These are phyloP conservation scores for Tetrax tetrax DNA, from an alignment of 2,113 vertebrate species.

Conservation along the genomic window DNA sequence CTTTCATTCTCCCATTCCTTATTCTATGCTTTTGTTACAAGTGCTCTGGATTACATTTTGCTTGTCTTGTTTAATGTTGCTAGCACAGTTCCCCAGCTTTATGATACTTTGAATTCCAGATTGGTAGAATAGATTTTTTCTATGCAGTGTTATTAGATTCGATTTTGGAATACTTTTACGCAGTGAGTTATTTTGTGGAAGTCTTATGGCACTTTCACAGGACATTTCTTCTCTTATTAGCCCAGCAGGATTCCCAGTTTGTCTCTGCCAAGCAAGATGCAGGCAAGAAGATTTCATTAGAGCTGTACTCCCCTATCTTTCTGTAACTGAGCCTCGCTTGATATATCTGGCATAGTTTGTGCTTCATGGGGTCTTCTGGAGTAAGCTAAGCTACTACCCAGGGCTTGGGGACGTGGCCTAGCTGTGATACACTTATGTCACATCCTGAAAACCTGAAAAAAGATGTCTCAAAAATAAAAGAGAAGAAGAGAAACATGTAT, in stretches of 20 bases:
- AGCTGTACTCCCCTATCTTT: not conserved
- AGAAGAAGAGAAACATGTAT: not conserved
- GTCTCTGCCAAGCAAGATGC: not conserved
- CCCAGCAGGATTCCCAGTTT: not conserved
- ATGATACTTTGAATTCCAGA: conserved; percentile 70
- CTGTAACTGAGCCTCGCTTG: not conserved
- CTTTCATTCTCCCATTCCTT: conserved; percentile 66
- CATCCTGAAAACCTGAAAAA: not conserved
- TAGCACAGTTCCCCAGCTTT: conserved; percentile 59
- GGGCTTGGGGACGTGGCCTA: fast-evolving
- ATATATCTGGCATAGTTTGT: not conserved
- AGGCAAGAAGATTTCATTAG: not conserved
- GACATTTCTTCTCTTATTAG: conserved; percentile 41
- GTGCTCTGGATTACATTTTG: conserved; percentile 50
- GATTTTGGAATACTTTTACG: conserved; percentile 74
- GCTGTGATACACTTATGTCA: not conserved
- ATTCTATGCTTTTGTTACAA: conserved; percentile 60
- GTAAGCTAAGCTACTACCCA: not conserved
- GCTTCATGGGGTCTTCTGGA: not conserved
- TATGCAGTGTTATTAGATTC: conserved; percentile 70
- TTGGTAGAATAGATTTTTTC: conserved; percentile 74
- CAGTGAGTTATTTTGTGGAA: conserved; percentile 64
- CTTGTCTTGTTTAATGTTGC: conserved; percentile 66
- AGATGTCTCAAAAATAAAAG: not conserved
- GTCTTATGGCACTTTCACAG: conserved; percentile 43